Evolutionary conservation across 35 echinoderm and acorn worm species (phyloP).

Genomic region (Ptychodera flava): DNA sequence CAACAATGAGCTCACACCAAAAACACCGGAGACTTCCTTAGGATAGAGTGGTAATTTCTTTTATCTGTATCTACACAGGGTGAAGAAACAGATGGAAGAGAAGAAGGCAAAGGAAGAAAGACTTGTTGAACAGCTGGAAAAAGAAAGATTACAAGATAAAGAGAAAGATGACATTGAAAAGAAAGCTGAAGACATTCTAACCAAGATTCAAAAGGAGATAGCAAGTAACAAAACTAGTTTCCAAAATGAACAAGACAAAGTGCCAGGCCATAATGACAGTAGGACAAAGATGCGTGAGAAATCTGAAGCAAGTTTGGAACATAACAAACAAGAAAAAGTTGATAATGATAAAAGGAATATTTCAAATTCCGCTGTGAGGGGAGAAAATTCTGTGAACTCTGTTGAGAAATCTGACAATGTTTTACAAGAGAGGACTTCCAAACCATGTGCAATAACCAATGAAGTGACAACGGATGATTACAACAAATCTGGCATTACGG

Average conservation of each 20-base stretch:
- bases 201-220: conserved; percentile 62
- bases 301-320: not conserved
- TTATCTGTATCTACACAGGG: not conserved
- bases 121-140: conserved; percentile 25
- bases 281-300: not conserved
- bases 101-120: conserved; percentile 32
- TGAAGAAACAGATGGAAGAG: conserved; percentile 27
- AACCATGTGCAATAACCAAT: not conserved
- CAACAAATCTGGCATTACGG: not conserved
- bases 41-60: too few relatives aligned
- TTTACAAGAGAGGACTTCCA: not conserved
- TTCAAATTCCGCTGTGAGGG: not conserved
- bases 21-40: too few relatives aligned
- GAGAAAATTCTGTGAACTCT: not conserved
- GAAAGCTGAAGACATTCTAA: conserved; percentile 76
- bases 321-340: not conserved
- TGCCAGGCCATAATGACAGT: not conserved
- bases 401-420: not conserved
- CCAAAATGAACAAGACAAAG: too few relatives aligned
- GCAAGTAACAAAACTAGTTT: not conserved
- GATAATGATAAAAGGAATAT: not conserved
- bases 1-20: too few relatives aligned
- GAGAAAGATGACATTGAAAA: conserved; percentile 48
- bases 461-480: not conserved
- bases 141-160: conserved; percentile 33